Conservation (phyloP, 2,113 vertebrate genomes). For the Sapajus apella region DNA sequence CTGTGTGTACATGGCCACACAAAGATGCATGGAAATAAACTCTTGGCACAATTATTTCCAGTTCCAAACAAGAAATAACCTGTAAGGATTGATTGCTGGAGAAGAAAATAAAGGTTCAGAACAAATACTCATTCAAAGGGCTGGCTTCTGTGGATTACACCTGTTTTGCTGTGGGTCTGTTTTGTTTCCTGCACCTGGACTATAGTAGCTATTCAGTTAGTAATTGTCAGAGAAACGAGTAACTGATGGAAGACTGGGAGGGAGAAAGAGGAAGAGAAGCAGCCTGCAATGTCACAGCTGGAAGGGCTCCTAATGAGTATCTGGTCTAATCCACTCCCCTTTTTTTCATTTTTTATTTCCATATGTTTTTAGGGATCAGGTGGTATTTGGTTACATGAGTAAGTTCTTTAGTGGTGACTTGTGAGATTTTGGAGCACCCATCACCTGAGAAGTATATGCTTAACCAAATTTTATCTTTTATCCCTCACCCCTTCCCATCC, state of each 20-base stretch:
- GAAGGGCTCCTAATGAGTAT: not conserved
- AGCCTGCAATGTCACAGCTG: not conserved
- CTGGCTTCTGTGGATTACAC: not conserved
- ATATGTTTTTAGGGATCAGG: too few relatives aligned
- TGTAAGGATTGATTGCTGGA: constrained; percentile 27
- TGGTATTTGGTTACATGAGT: too few relatives aligned
- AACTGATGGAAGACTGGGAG: not conserved
- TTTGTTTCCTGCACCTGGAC: constrained; percentile 34
- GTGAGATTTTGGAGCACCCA: too few relatives aligned
- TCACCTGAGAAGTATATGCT: too few relatives aligned
- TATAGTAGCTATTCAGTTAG: not conserved
- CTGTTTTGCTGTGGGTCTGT: not conserved
- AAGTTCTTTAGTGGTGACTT: too few relatives aligned
- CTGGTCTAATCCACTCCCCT: not conserved
- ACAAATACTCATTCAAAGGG: not conserved
- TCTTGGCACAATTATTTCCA: constrained; percentile 44
- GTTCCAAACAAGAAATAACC: constrained; percentile 67
- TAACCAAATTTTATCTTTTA: too few relatives aligned
- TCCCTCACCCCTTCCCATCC: too few relatives aligned
- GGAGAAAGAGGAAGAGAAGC: not conserved
- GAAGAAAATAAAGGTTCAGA: constrained; percentile 36
- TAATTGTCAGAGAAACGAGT: not conserved
- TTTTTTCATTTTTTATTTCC: too few relatives aligned
- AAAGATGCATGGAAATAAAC: constrained; percentile 74
- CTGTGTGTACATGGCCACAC: constrained; percentile 47